Evolutionary conservation across 2,797 vertebrate species (phyloP), one percentile per base, ranked within the genome.

Genomic region (Phylloscopus collybita): DNA sequence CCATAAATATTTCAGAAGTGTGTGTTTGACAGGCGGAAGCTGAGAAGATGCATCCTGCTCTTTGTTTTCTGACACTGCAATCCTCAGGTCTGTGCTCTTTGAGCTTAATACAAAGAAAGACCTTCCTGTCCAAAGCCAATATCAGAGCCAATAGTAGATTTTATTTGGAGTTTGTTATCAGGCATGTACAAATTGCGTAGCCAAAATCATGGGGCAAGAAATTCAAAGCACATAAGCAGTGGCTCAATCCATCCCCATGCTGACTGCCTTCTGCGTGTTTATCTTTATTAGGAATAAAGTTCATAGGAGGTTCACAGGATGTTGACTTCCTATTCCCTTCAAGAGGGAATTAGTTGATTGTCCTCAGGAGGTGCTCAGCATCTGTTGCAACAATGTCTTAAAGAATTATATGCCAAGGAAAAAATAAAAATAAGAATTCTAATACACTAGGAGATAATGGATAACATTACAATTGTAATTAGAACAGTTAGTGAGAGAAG

Each of bases 1-100:
- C 80, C 64, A 97, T 97, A 94, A 98, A 97, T 97, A 97, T 97
- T 98, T 97, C 96, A 97, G 79, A 95, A 85, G 16, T 65, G n/a
- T 59, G 69, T 92, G 42, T 91, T 71, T 95, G 93, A 91, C 92
- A 97, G 72, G 84, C 72, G 4, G 71, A 96, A 97, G 53, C 73
- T 87, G 81, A 90, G 50, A 86, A 96, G 92, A 93, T 70, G 88
- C 1, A 5, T 96, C 70, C 51, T 84, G 62, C 20, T 86, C 61
- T 89, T 81, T 79, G 29, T 90, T 92, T 96, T 90, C 50, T 91
- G 72, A 90, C 75, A 90, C 72, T 93, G 81, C 66, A 96, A 36
- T 54, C 57, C 95, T 96, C 73, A 85, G 66, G 47, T 89, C 86
- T 86, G n/a, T 45, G 66, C 29, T 92, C 94, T 96, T 91, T 2